Evolutionary conservation across 2,113 vertebrate species (phyloP).

Genomic region (Malurus melanocephalus): DNA sequence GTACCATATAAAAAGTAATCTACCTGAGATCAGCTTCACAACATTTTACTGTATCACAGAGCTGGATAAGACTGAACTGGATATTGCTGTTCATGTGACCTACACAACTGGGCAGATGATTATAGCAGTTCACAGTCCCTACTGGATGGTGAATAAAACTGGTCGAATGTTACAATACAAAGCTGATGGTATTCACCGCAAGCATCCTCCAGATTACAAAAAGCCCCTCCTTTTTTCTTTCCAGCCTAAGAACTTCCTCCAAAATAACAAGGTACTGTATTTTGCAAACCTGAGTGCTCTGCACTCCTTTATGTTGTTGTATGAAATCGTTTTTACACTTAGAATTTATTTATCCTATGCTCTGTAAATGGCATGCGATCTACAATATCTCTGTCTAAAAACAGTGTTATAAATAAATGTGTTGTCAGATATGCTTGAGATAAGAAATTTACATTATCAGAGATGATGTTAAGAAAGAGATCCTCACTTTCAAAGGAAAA

Average conservation of each 20-base stretch:
- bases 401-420: neutral
- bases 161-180: constrained; percentile 92
- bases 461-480: neutral
- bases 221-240: constrained; percentile 94
- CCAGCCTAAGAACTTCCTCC: constrained; percentile 90
- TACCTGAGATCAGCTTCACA: constrained; percentile 90
- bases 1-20: constrained; percentile 78
- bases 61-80: constrained; percentile 81
- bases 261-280: constrained; percentile 90
- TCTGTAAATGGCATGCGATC: neutral
- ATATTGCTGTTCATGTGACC: constrained; percentile 88
- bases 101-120: constrained; percentile 83
- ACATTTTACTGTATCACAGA: constrained; percentile 79
- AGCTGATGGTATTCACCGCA: constrained; percentile 94
- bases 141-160: constrained; percentile 98
- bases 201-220: constrained; percentile 90
- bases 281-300: neutral
- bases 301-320: neutral
- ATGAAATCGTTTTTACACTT: neutral
- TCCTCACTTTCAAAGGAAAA: neutral
- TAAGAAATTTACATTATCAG: neutral
- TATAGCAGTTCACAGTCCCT: constrained; percentile 88
- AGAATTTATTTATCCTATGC: neutral
- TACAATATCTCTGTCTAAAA: neutral
- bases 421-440: neutral